Conservation (phyloP, 2,113 vertebrate species). For the Erinaceus europaeus region DNA sequence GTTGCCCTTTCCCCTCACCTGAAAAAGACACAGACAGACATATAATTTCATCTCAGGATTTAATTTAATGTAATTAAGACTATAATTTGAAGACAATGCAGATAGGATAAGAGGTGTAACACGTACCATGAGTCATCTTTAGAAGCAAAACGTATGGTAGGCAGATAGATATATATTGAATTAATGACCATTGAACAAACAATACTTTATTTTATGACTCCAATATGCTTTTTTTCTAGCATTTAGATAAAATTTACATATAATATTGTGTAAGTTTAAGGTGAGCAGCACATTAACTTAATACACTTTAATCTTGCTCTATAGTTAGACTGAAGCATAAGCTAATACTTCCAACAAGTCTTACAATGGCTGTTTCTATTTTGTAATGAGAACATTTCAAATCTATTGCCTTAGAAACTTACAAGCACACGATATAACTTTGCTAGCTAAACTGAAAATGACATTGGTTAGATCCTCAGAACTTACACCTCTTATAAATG, state of each 20-base stretch:
- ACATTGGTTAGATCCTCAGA: rapidly evolving
- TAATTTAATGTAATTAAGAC: too few species aligned
- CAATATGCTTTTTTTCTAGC: not conserved
- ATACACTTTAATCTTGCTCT: not conserved
- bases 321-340: too few species aligned
- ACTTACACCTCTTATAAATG: not conserved
- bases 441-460: rapidly evolving
- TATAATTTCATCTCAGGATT: not conserved
- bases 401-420: not conserved
- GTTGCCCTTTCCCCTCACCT: rapidly evolving
- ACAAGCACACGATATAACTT: too few species aligned
- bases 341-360: not conserved
- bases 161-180: not conserved
- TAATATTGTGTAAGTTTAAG: too few species aligned
- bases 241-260: not conserved
- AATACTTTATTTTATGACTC: not conserved
- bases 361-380: not conserved
- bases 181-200: not conserved
- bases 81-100: too few species aligned
- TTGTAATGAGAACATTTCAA: not conserved
- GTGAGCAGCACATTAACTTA: not conserved
- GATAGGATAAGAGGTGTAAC: too few species aligned
- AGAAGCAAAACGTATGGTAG: not conserved
- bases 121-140: not conserved
- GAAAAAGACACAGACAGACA: rapidly evolving